A percentile compares a stretch with the other conserved stretches of the same genome.
phyloP scores from a whole-genome alignment of 1,140 invertebrate genomes.

The Drosophila burlai region DNA sequence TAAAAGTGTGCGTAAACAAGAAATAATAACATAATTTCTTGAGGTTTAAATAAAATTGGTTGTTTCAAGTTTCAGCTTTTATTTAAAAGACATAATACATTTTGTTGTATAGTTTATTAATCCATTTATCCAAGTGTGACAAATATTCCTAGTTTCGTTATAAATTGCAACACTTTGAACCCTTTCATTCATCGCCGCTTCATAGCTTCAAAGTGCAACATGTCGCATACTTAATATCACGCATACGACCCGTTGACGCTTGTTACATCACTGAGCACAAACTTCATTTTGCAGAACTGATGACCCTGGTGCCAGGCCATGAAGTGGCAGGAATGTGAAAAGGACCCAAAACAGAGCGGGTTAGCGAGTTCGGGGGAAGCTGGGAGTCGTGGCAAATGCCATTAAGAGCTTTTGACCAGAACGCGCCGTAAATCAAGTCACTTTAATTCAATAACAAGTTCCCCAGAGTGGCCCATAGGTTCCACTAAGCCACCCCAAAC shows the following conservation, averaged over 20 bases:
- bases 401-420: conserved; percentile 55
- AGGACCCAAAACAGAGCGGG: conserved; percentile 5
- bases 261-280: conserved; percentile 28
- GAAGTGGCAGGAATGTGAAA: background rate
- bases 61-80: too few relatives aligned
- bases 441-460: conserved; percentile 57
- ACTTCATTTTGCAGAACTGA: conserved; percentile 39
- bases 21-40: background rate
- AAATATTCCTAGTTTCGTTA: background rate
- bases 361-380: conserved; percentile 16
- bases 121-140: background rate
- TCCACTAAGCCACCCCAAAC: conserved; percentile 4
- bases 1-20: background rate
- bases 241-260: conserved; percentile 36
- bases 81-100: background rate
- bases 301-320: conserved; percentile 10
- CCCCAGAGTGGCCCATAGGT: conserved; percentile 46
- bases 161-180: background rate
- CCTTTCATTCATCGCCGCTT: background rate
- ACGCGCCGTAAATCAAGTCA: conserved; percentile 53
- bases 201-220: conserved; percentile 5
- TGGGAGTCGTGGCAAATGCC: conserved; percentile 43
- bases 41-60: background rate
- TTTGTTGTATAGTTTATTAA: background rate
- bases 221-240: conserved; percentile 38